Evolutionary conservation across 2,888 invertebrate species (phyloP), one percentile per base, ranked within the genome.

Genomic region (Hypolimnas misippus): DNA sequence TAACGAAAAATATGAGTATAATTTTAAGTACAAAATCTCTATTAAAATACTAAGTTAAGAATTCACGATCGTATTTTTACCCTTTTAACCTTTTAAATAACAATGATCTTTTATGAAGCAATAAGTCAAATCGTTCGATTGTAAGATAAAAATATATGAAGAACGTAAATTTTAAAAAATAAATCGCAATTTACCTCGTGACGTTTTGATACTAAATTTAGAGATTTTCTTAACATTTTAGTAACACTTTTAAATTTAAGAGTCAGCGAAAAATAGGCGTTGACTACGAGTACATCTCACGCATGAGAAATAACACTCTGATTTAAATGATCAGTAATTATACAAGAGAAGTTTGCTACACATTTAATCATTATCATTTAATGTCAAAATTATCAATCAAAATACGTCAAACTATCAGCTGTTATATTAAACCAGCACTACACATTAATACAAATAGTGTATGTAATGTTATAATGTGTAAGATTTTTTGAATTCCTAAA

Each of bases 221-320:
- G 54, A 21, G 76, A 77, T 65, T 77, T 82, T 52, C 87, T 79
- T 72, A 85, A 79, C 88, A 88, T 88, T 38, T 63, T 69, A 8
- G 12, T 4, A 25, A 16, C 12, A 10, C 4, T 35, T 35, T 10
- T 31, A 40, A 40, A 16, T 3, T 12, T n/a, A 29, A 25, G 14
- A 14, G 2, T 31, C 17, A 52, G 19, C 5, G 19, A n/a, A 14
- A 19, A 57, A 33, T 10, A 35, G 2, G 5, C 14, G n/a, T 10
- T 17, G 6, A 16, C 6, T 25, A 60, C 16, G 44, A 8, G 35
- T 8, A 53, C 44, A 59, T 38, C 59, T 46, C 46, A 42, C 21
- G n/a, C 4, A 29, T 16, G n/a, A 29, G 21, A 38, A 16, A 21
- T 17, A 7, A 17, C 14, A 38, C 4, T 46, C 14, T 35, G 25